These are phyloP conservation scores for Phortica magna DNA, from an alignment of 2,888 invertebrate genomes.

Conservation along the genomic window DNA sequence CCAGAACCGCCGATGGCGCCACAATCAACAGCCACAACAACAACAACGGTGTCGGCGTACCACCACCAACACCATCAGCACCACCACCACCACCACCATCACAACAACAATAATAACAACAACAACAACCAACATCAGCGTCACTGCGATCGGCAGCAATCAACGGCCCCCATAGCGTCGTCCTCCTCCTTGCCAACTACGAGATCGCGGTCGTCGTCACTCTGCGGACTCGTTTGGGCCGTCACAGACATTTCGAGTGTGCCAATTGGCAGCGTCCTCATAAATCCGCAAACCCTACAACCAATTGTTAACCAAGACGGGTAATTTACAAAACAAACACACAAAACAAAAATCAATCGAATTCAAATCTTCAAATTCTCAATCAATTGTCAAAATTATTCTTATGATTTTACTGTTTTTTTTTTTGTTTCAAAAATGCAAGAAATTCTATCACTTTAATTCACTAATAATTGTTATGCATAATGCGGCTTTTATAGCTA, in stretches of 20 bases:
- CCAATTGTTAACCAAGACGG: conserved; percentile 79
- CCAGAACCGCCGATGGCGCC: conserved; percentile 71
- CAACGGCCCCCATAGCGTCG: conserved; percentile 11
- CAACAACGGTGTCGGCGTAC: conserved; percentile 42
- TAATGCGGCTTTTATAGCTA: not conserved
- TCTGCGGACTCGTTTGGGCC: conserved; percentile 86
- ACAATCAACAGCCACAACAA: conserved; percentile 25
- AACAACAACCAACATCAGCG: conserved; percentile 37
- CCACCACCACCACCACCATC: conserved; percentile 38
- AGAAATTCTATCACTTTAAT: conserved; percentile 52
- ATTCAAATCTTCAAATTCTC: conserved; percentile 40
- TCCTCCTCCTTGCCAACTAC: conserved; percentile 36
- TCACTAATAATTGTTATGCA: conserved; percentile 27
- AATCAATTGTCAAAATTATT: conserved; percentile 38
- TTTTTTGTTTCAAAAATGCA: conserved; percentile 37
- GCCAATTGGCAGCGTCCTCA: conserved; percentile 91
- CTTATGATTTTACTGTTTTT: conserved; percentile 12
- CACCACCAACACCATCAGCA: conserved; percentile 38
- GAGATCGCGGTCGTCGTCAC: conserved; percentile 43
- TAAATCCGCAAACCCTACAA: conserved; percentile 84
- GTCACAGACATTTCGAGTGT: conserved; percentile 91
- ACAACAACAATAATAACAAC: conserved; percentile 47
- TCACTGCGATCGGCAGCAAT: conserved; percentile 12
- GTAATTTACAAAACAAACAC: conserved; percentile 76
- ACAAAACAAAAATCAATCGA: conserved; percentile 44